A percentile compares a stretch with the other conserved stretches of the same genome.
These are phyloP conservation scores for Hirundo rustica DNA, from an alignment of 2,797 vertebrate species.

Conservation along the genomic window DNA sequence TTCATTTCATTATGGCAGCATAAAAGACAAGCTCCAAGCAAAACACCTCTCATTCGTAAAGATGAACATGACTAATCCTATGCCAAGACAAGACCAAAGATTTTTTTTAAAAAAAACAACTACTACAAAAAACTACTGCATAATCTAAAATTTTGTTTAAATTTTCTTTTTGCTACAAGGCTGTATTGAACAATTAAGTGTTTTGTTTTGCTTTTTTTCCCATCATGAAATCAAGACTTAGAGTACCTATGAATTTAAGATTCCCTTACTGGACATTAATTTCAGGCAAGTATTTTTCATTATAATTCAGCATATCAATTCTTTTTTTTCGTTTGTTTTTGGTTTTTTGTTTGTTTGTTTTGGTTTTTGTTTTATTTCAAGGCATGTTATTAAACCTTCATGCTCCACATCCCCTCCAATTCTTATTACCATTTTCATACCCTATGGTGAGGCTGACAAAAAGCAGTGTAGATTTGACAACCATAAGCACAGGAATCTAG, in stretches of 20 bases:
- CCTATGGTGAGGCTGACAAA: slow-evolving; percentile 53
- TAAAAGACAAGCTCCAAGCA: background rate
- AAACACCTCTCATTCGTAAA: background rate
- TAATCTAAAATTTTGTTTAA: background rate
- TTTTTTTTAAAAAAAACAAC: background rate
- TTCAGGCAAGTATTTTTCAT: slow-evolving; percentile 22
- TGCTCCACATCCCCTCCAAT: background rate
- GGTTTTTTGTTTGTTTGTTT: background rate
- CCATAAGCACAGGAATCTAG: slow-evolving; percentile 41
- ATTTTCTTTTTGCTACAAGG: background rate
- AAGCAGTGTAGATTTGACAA: slow-evolving; percentile 54
- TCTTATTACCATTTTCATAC: slow-evolving; percentile 57
- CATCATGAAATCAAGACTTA: background rate
- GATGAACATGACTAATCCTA: slow-evolving; percentile 6
- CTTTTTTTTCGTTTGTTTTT: background rate
- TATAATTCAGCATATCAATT: background rate
- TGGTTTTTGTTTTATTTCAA: background rate
- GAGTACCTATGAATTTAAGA: background rate
- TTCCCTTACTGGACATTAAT: background rate
- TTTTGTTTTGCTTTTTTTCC: background rate
- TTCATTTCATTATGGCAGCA: background rate
- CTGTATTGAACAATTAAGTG: background rate
- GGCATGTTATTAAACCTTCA: slow-evolving; percentile 42
- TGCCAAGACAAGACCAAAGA: background rate
- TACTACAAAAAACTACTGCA: background rate